Percentiles rank a stretch among this genome's conserved stretches.
phyloP scores from a whole-genome alignment of 2,797 vertebrate species.

The Denticeps clupeoides region DNA sequence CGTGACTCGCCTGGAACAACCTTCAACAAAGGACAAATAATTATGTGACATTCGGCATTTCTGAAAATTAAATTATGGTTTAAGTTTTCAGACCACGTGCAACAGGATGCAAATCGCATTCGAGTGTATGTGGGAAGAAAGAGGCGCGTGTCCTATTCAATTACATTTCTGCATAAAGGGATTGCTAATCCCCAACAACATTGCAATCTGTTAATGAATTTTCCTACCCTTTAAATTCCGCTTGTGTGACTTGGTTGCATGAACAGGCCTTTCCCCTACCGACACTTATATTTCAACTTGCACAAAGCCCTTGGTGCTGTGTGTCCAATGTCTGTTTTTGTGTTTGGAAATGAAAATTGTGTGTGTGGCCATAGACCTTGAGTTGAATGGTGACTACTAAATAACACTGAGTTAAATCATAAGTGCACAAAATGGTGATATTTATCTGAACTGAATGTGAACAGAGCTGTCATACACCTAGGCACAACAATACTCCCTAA shows the following conservation, averaged over 20 bases:
- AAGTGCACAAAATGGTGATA: too few species aligned
- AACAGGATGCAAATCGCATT: slow-evolving; percentile 62
- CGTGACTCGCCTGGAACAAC: not conserved
- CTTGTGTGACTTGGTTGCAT: slow-evolving; percentile 37
- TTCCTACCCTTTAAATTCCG: slow-evolving; percentile 52
- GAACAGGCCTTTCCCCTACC: too few species aligned
- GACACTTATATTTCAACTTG: too few species aligned
- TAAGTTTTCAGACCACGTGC: slow-evolving; percentile 49
- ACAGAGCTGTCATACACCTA: too few species aligned
- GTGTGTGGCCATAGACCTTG: too few species aligned
- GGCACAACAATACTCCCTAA: too few species aligned
- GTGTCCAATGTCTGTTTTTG: too few species aligned
- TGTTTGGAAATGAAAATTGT: too few species aligned
- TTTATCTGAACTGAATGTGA: too few species aligned
- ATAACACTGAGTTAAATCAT: too few species aligned
- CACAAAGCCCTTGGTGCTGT: too few species aligned
- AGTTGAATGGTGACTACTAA: too few species aligned
- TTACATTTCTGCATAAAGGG: slow-evolving; percentile 63
- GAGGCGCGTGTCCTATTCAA: slow-evolving; percentile 55
- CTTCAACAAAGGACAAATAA: not conserved
- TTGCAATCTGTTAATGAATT: slow-evolving; percentile 63
- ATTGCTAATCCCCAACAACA: slow-evolving; percentile 59
- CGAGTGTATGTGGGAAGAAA: slow-evolving; percentile 51
- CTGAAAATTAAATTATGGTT: slow-evolving; percentile 53
- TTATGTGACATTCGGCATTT: slow-evolving; percentile 26